Conservation (phyloP, 2,113 vertebrate genomes). For the Daboia siamensis region DNA sequence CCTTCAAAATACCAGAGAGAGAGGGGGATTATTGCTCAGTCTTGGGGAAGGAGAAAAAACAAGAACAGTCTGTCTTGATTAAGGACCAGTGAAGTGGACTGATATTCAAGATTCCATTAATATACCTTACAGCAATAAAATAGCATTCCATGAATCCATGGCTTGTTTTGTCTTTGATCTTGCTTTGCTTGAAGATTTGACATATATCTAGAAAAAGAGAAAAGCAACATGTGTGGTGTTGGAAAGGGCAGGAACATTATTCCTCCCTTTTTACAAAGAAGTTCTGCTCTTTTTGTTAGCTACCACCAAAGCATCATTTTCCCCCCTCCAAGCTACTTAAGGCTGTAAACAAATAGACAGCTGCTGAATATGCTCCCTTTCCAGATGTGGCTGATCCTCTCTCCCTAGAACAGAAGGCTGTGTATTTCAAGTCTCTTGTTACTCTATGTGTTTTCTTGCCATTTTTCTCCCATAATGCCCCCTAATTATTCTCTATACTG, state of each 20-base stretch:
- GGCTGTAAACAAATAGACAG: not conserved
- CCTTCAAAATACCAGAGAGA: not conserved
- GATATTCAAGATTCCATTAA: not conserved
- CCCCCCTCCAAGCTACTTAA: not conserved
- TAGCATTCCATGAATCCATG: not conserved
- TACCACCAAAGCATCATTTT: not conserved
- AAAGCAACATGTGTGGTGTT: not conserved
- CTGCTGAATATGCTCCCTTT: not conserved
- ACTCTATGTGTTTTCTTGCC: not conserved
- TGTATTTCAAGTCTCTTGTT: not conserved
- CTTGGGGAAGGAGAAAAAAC: not conserved
- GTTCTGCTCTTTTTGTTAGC: not conserved
- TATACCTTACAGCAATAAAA: not conserved
- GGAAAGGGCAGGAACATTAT: not conserved
- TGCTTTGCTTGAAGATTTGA: not conserved
- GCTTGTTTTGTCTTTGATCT: not conserved
- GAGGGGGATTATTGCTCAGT: not conserved
- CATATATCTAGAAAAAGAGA: not conserved
- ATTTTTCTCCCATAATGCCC: not conserved
- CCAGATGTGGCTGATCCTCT: not conserved
- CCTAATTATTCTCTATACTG: not conserved
- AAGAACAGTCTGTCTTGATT: not conserved
- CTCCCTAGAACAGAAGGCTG: not conserved
- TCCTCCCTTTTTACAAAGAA: not conserved
- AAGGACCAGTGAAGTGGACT: not conserved